Evolutionary conservation across 1,140 invertebrate species (phyloP).

Genomic region (Cyclina sinensis): DNA sequence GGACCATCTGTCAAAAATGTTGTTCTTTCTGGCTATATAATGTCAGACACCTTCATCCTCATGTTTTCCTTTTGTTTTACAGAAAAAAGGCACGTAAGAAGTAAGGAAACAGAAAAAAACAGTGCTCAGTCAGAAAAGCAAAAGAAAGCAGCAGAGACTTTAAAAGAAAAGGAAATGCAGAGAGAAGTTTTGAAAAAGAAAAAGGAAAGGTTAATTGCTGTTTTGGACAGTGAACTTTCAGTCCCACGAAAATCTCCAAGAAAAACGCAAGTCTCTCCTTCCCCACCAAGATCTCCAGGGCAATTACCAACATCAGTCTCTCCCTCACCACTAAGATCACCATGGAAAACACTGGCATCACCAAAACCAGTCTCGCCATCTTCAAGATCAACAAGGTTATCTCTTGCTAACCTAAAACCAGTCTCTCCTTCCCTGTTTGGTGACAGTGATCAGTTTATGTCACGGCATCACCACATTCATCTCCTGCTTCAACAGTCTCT

Average conservation of each 20-base stretch:
- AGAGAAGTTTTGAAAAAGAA: constrained; percentile 50
- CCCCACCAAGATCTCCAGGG: constrained; percentile 46
- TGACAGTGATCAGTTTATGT: constrained; percentile 38
- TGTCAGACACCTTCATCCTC: background rate
- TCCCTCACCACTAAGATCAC: constrained; percentile 18
- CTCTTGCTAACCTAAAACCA: constrained; percentile 8
- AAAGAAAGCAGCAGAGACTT: constrained; percentile 48
- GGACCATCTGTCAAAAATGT: constrained; percentile 19
- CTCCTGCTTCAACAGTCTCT: constrained; percentile 38
- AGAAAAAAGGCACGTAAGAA: constrained; percentile 23
- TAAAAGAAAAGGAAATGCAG: constrained; percentile 38
- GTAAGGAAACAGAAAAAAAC: background rate
- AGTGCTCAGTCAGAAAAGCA: constrained; percentile 51
- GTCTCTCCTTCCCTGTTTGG: constrained; percentile 38
- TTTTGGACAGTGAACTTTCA: constrained; percentile 36
- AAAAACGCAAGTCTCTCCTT: constrained; percentile 22
- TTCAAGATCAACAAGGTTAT: constrained; percentile 12
- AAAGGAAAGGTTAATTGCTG: constrained; percentile 53
- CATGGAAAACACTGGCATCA: constrained; percentile 15
- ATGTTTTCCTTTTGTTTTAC: constrained; percentile 28
- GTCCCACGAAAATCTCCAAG: constrained; percentile 28
- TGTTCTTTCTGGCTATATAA: constrained; percentile 33
- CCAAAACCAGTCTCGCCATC: background rate
- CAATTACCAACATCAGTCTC: constrained; percentile 17
- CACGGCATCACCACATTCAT: constrained; percentile 39